Evolutionary conservation across 2,888 invertebrate species (phyloP).

Genomic region (Andricus quercusramuli): DNA sequence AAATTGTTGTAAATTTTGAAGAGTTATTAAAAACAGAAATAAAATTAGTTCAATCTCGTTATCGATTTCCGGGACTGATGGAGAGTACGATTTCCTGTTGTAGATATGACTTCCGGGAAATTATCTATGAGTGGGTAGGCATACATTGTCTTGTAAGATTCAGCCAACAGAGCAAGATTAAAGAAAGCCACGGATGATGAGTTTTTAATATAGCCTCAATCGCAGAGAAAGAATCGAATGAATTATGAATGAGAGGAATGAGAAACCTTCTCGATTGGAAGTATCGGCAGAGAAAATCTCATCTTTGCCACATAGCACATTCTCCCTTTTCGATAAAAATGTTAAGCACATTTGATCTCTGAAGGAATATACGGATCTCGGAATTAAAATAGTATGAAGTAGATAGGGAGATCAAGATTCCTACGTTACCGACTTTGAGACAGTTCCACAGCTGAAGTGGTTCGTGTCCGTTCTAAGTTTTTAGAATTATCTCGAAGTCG

Average conservation of each 20-base stretch:
- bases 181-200: constrained; percentile 50
- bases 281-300: constrained; percentile 47
- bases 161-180: constrained; percentile 49
- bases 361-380: neutral
- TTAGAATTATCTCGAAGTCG: too few species aligned
- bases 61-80: constrained; percentile 27
- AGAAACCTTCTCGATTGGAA: constrained; percentile 53
- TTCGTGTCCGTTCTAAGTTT: too few species aligned
- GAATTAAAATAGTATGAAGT: neutral
- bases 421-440: too few species aligned
- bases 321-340: constrained; percentile 6
- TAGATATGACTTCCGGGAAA: constrained; percentile 18
- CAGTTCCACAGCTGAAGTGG: too few species aligned
- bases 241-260: constrained; percentile 58
- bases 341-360: constrained; percentile 1
- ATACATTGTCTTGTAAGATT: constrained; percentile 48
- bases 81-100: constrained; percentile 16
- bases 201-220: constrained; percentile 44
- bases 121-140: constrained; percentile 10
- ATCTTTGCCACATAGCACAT: constrained; percentile 6
- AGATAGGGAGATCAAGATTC: too few species aligned
- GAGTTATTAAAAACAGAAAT: neutral
- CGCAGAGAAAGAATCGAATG: constrained; percentile 49
- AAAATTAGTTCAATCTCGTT: constrained; percentile 12
- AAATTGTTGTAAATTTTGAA: neutral